These are phyloP conservation scores for Euwallacea similis DNA, from an alignment of 1,140 invertebrate genomes.

Conservation along the genomic window DNA sequence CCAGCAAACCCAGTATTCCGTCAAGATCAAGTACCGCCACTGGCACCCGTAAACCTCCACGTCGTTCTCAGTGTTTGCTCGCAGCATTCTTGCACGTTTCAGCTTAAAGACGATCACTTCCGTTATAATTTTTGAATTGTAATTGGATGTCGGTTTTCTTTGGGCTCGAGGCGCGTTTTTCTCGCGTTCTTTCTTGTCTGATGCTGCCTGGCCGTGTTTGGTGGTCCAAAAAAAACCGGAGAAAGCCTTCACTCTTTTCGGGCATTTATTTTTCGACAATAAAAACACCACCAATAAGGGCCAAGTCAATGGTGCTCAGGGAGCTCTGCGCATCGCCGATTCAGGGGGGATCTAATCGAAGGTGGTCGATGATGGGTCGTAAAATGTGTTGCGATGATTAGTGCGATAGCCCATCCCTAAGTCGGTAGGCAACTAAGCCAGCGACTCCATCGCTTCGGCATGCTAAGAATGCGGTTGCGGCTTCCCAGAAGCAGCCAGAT, in stretches of 20 bases:
- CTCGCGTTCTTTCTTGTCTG: conserved; percentile 33
- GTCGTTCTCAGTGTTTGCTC: conserved; percentile 36
- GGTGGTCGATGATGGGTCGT: neutral
- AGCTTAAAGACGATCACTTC: conserved; percentile 42
- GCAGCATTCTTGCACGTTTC: conserved; percentile 38
- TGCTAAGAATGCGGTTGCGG: conserved; percentile 43
- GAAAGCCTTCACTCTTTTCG: conserved; percentile 9
- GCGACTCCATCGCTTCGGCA: conserved; percentile 11
- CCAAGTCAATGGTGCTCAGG: no score
- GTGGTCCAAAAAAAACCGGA: conserved; percentile 28
- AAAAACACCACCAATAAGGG: no score
- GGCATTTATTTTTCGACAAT: no score
- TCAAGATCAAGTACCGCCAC: no score
- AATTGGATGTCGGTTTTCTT: conserved; percentile 43
- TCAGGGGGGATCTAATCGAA: neutral
- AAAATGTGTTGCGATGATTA: neutral
- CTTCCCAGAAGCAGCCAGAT: conserved; percentile 43
- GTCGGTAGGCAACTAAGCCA: conserved; percentile 1
- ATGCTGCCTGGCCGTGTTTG: conserved; percentile 18
- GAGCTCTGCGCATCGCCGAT: no score
- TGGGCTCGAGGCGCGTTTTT: conserved; percentile 28
- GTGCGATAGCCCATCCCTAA: conserved; percentile 8
- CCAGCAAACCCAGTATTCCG: no score
- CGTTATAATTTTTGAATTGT: conserved; percentile 44
- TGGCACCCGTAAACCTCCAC: neutral